Conservation (phyloP, 2,888 invertebrate species). For the Crepidodera aurea region DNA sequence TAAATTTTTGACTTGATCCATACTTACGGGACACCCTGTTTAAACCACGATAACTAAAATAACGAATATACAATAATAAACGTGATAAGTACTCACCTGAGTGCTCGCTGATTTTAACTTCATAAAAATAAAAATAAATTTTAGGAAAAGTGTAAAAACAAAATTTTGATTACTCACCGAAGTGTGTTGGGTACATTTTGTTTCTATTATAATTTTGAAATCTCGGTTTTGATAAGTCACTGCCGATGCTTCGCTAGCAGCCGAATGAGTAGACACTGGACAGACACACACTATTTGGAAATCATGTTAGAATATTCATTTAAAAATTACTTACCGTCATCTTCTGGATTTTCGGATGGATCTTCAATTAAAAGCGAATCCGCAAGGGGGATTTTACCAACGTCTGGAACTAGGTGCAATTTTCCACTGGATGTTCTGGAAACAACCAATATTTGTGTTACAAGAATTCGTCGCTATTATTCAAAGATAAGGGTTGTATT, state of each 20-base stretch:
- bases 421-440: conserved; percentile 78
- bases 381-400: conserved; percentile 82
- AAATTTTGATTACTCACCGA: conserved; percentile 1
- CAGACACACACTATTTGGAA: conserved; percentile 65
- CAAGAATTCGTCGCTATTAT: no score
- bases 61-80: no score
- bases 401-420: conserved; percentile 83
- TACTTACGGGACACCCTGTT: no score
- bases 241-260: conserved; percentile 61
- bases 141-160: neutral
- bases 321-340: conserved; percentile 66
- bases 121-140: neutral
- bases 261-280: conserved; percentile 65
- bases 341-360: conserved; percentile 74
- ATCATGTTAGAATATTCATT: conserved; percentile 6
- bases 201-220: conserved; percentile 76
- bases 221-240: conserved; percentile 68
- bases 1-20: no score
- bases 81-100: conserved; percentile 46
- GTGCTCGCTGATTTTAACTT: conserved; percentile 1
- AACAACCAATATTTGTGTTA: no score
- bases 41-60: no score
- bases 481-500: no score
- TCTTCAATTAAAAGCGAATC: conserved; percentile 89
- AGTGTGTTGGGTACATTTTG: conserved; percentile 62